A percentile compares a stretch with the other conserved stretches of the same genome.
These are phyloP conservation scores for Harlomillsia oculata DNA, from an alignment of 1,140 invertebrate species.

Conservation along the genomic window DNA sequence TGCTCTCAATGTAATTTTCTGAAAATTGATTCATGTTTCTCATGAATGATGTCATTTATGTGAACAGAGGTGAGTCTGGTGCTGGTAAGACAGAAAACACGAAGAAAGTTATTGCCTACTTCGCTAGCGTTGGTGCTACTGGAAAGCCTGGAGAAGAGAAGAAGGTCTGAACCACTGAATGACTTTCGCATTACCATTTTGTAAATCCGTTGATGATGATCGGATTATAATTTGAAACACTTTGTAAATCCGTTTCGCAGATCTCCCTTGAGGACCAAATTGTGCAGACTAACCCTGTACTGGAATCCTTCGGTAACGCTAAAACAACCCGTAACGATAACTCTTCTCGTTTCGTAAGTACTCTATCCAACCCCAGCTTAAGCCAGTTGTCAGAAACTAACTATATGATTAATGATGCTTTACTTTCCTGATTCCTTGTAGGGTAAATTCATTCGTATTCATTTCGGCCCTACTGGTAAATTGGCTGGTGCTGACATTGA, in stretches of 20 bases:
- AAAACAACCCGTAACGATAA: conserved; percentile 99
- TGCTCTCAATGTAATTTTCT: conserved; percentile 3
- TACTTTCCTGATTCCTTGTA: conserved; percentile 20
- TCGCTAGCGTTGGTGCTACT: conserved; percentile 50
- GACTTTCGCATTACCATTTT: too few species aligned
- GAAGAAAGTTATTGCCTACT: conserved; percentile 58
- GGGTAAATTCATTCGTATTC: conserved; percentile 60
- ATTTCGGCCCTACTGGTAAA: conserved; percentile 57
- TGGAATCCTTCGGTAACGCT: conserved; percentile 99
- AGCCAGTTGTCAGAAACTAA: too few species aligned
- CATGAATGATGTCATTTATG: conserved; percentile 96
- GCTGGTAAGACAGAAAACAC: conserved; percentile 59
- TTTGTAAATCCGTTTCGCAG: neutral
- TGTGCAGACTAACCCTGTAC: conserved; percentile 96
- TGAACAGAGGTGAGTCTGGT: conserved; percentile 51
- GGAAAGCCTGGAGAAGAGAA: conserved; percentile 20
- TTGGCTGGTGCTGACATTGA: conserved; percentile 63
- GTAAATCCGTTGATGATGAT: too few species aligned
- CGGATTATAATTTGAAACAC: too few species aligned
- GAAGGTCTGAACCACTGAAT: neutral
- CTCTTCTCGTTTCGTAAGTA: conserved; percentile 98
- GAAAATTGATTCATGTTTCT: conserved; percentile 86
- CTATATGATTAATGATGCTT: too few species aligned
- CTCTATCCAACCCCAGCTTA: too few species aligned
- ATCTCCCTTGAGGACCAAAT: conserved; percentile 88